Evolutionary conservation across 2,113 vertebrate genomes (phyloP).

Genomic region (Chinchilla lanigera): DNA sequence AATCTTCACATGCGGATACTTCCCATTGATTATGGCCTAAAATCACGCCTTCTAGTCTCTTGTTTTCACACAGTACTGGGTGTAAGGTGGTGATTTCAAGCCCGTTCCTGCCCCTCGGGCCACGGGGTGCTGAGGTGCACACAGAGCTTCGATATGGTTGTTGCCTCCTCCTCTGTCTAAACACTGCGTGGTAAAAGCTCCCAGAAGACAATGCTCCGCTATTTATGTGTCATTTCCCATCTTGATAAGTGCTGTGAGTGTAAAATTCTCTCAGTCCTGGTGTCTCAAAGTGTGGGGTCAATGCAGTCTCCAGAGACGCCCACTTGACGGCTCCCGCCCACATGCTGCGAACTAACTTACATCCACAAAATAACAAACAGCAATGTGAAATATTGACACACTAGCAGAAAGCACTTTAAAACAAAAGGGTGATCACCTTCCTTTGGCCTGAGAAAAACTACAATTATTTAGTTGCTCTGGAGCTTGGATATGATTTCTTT

Average conservation of each 20-base stretch:
- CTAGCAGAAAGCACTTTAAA: slow-evolving; percentile 34
- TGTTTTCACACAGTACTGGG: neutral
- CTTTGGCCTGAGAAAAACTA: neutral
- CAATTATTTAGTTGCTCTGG: neutral
- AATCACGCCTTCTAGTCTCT: neutral
- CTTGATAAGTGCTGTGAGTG: slow-evolving; percentile 82
- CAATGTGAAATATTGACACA: slow-evolving; percentile 82
- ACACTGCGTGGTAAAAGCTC: slow-evolving; percentile 60
- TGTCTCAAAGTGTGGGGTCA: slow-evolving; percentile 80
- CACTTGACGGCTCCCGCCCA: slow-evolving; percentile 84
- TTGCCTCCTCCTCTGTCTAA: slow-evolving; percentile 48
- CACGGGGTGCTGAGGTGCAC: neutral
- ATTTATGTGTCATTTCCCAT: slow-evolving; percentile 73
- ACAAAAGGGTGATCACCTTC: neutral
- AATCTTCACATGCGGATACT: neutral
- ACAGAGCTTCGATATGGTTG: slow-evolving; percentile 63
- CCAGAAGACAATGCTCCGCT: slow-evolving; percentile 73
- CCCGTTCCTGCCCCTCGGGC: neutral
- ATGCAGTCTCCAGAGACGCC: slow-evolving; percentile 81
- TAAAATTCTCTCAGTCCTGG: slow-evolving; percentile 82
- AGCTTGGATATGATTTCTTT: neutral
- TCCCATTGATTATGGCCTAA: neutral
- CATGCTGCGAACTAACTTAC: slow-evolving; percentile 78
- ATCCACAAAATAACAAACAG: slow-evolving; percentile 84
- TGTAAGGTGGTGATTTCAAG: neutral